A percentile compares a stretch with the other conserved stretches of the same genome.
Evolutionary conservation across 2,888 invertebrate species (phyloP).

Genomic region (Lasioglossum malachurum): DNA sequence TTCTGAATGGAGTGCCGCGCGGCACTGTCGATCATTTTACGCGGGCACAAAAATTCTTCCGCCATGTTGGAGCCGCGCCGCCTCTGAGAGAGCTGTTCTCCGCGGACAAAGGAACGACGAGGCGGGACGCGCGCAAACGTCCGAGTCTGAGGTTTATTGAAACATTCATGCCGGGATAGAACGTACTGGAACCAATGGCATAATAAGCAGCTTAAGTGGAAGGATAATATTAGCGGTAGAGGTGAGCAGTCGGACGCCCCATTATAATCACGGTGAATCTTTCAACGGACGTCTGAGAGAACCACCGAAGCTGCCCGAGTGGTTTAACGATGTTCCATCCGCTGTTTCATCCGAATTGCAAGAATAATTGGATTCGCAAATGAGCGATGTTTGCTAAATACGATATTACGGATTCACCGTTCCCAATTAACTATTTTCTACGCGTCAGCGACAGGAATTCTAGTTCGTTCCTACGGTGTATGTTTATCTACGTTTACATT

Average conservation of each 20-base stretch:
- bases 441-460: background rate
- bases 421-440: background rate
- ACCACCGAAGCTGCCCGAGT: background rate
- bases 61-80: background rate
- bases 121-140: background rate
- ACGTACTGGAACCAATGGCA: conserved; percentile 4
- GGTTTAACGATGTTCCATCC: background rate
- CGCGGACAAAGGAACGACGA: background rate
- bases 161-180: background rate
- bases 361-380: background rate
- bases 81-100: conserved; percentile 10
- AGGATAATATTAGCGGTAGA: conserved; percentile 1
- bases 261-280: background rate
- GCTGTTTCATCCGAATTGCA: background rate
- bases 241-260: conserved; percentile 6
- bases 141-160: conserved; percentile 24
- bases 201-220: conserved; percentile 22
- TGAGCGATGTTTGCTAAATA: background rate
- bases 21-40: conserved; percentile 29
- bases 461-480: background rate
- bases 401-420: background rate
- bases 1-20: conserved; percentile 33
- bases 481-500: background rate
- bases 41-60: conserved; percentile 34
- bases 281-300: background rate